Conservation (phyloP, 2,797 vertebrate genomes). For the Potorous gilbertii region DNA sequence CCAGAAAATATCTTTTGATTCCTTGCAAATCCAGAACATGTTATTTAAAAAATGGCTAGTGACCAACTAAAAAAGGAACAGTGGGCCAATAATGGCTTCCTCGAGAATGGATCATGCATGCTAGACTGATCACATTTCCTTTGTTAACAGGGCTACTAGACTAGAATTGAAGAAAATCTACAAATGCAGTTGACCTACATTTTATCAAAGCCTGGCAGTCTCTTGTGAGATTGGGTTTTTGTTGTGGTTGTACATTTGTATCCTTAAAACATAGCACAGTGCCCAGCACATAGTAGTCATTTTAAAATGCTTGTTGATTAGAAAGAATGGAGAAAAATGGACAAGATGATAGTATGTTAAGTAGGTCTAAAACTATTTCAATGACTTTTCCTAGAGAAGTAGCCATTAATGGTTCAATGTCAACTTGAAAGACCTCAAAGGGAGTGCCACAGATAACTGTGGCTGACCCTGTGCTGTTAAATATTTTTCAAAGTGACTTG, state of each 20-base stretch:
- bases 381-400: background rate
- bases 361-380: background rate
- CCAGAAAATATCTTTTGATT: background rate
- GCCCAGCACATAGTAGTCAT: background rate
- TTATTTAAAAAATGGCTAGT: background rate
- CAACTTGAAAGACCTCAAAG: background rate
- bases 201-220: background rate
- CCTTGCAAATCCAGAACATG: background rate
- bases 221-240: background rate
- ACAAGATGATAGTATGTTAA: background rate
- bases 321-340: background rate
- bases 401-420: background rate
- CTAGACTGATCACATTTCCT: background rate
- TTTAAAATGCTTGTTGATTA: background rate
- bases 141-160: background rate
- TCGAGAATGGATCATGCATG: background rate
- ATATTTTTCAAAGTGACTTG: background rate
- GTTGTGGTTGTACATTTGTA: background rate
- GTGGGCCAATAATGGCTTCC: background rate
- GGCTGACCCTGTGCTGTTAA: background rate
- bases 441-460: background rate
- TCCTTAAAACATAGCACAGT: background rate
- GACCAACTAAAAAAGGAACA: background rate
- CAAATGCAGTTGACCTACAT: background rate
- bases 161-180: background rate